phyloP scores from a whole-genome alignment of 1,140 invertebrate genomes.

The Lerema accius region DNA sequence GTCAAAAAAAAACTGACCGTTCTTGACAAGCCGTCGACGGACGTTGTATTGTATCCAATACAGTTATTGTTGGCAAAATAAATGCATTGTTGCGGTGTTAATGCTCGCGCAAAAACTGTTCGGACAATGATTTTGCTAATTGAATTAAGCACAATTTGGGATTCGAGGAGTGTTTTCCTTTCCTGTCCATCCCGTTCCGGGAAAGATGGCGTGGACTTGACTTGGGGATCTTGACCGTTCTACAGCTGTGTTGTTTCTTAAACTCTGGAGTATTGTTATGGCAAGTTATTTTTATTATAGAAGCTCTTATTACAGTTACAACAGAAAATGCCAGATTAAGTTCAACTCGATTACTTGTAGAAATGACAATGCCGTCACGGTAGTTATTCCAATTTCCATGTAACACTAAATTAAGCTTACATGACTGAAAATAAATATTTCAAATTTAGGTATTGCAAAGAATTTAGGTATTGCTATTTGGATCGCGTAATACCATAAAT shows the following conservation, averaged over 20 bases:
- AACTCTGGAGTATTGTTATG: no score
- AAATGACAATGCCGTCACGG: no score
- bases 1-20: conserved; percentile 64
- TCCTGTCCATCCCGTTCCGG: conserved; percentile 37
- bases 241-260: conserved; percentile 11
- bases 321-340: no score
- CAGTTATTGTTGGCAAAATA: conserved; percentile 80
- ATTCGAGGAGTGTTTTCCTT: conserved; percentile 36
- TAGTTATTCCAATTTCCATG: no score
- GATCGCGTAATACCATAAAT: no score
- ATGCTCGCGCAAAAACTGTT: conserved; percentile 58
- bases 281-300: no score
- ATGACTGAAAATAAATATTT: no score
- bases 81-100: conserved; percentile 62
- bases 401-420: no score
- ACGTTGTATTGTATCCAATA: conserved; percentile 53
- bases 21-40: conserved; percentile 50
- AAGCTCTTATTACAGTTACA: no score
- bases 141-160: conserved; percentile 55
- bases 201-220: conserved; percentile 29
- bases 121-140: conserved; percentile 64
- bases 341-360: no score
- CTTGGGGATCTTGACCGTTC: conserved; percentile 4
- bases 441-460: no score
- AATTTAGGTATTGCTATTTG: no score